Evolutionary conservation across 2,113 vertebrate genomes (phyloP).

Genomic region (Catagonus wagneri): DNA sequence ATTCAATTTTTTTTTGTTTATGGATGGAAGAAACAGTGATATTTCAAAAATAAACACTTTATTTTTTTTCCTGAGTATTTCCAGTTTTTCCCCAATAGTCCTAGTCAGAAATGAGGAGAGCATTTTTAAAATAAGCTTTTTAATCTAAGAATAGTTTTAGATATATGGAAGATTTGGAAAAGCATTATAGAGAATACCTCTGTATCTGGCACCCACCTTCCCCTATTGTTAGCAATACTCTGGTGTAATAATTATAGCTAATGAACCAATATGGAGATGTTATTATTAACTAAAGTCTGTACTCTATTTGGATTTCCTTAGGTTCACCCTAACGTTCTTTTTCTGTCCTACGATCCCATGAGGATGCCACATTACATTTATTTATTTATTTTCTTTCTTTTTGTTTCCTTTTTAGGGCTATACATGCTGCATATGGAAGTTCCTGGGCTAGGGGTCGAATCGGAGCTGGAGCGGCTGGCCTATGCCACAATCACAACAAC

Average conservation of each 20-base stretch:
- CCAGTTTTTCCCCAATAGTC: background rate
- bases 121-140: background rate
- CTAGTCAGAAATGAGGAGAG: background rate
- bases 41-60: conserved; percentile 55
- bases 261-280: background rate
- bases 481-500: no score
- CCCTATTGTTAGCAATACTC: background rate
- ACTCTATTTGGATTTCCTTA: background rate
- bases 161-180: background rate
- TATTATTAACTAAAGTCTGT: background rate
- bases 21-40: conserved; percentile 5
- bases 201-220: background rate
- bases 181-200: background rate
- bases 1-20: background rate
- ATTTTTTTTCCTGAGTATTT: conserved; percentile 13
- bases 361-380: background rate
- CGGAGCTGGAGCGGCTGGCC: no score
- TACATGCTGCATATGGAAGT: no score
- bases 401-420: no score
- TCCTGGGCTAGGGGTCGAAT: no score
- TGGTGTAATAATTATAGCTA: background rate
- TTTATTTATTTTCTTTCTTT: no score
- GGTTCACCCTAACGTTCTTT: background rate
- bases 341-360: background rate
- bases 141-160: background rate